Percentiles rank a stretch among this genome's conserved stretches.
Conservation (phyloP, 1,140 invertebrate genomes). For the Zophobas atratus region DNA sequence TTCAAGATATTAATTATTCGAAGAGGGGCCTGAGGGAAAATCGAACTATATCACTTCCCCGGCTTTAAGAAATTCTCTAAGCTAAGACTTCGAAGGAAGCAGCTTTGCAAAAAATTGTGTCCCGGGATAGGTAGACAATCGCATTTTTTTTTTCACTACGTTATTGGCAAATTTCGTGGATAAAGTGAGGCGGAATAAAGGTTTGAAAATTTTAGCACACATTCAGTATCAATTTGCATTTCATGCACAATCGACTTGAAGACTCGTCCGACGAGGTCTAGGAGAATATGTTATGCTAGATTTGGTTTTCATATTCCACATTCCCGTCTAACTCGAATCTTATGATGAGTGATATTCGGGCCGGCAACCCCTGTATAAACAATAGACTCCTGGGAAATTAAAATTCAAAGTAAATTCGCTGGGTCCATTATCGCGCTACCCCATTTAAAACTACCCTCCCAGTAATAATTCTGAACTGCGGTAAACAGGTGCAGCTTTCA, state of each 20-base stretch:
- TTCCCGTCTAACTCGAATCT: constrained; percentile 20
- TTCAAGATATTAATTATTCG: too few species aligned
- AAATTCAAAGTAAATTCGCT: constrained; percentile 43
- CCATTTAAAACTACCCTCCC: constrained; percentile 29
- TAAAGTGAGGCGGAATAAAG: too few species aligned
- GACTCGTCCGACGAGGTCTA: constrained; percentile 36
- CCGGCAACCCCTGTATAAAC: constrained; percentile 4
- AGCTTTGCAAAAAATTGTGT: too few species aligned
- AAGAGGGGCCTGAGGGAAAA: too few species aligned
- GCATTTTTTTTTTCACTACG: too few species aligned
- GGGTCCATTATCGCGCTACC: constrained; percentile 19
- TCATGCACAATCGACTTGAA: constrained; percentile 50
- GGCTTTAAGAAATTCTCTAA: too few species aligned
- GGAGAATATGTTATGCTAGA: constrained; percentile 39
- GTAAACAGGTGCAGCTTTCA: constrained; percentile 3
- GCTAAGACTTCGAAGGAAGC: too few species aligned
- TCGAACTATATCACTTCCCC: too few species aligned
- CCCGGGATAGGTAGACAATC: too few species aligned
- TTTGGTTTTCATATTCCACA: constrained; percentile 41
- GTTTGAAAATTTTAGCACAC: background rate
- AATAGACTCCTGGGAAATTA: constrained; percentile 46
- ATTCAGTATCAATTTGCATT: constrained; percentile 53
- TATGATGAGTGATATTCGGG: constrained; percentile 25
- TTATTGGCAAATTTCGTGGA: too few species aligned
- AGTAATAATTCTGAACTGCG: constrained; percentile 12